Conservation (phyloP, 2,113 vertebrate genomes). For the Mormyrus iriodes region DNA sequence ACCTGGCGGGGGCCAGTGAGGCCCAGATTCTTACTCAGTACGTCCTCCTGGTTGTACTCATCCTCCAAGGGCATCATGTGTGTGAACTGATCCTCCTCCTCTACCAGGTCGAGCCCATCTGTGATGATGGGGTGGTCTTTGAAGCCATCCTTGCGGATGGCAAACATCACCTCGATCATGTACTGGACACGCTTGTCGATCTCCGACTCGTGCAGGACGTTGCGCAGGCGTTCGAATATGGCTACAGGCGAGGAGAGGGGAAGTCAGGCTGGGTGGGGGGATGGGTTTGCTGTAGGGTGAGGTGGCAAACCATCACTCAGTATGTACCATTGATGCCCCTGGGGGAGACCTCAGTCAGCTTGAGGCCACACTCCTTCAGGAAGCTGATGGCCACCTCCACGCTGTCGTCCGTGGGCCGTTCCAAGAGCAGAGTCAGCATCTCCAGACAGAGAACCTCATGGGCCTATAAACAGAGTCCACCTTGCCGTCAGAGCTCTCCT, state of each 20-base stretch:
- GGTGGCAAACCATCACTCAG: not conserved
- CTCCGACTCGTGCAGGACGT: constrained; percentile 92
- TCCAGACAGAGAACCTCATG: constrained; percentile 95
- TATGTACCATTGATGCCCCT: constrained; percentile 85
- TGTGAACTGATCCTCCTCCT: constrained; percentile 96
- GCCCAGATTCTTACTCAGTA: constrained; percentile 75
- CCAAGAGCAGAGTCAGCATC: constrained; percentile 93
- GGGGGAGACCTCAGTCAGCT: constrained; percentile 92
- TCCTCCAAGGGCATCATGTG: constrained; percentile 97
- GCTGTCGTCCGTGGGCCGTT: constrained; percentile 94
- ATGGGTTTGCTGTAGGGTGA: not conserved
- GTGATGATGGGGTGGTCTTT: constrained; percentile 89
- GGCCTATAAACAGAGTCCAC: constrained; percentile 58
- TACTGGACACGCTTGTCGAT: constrained; percentile 97
- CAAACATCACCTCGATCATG: constrained; percentile 99
- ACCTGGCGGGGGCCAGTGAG: not conserved
- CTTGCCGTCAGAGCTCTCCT: not conserved
- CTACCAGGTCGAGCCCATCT: constrained; percentile 88
- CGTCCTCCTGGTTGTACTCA: constrained; percentile 86
- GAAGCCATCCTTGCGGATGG: constrained; percentile 94
- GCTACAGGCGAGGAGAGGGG: constrained; percentile 54
- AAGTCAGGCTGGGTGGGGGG: not conserved
- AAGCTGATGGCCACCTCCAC: constrained; percentile 95
- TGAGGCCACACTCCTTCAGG: constrained; percentile 94
- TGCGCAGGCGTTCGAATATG: constrained; percentile 94